Evolutionary conservation across 2,797 vertebrate genomes (phyloP), one percentile per base, ranked within the genome.

Genomic region (Oreortyx pictus): DNA sequence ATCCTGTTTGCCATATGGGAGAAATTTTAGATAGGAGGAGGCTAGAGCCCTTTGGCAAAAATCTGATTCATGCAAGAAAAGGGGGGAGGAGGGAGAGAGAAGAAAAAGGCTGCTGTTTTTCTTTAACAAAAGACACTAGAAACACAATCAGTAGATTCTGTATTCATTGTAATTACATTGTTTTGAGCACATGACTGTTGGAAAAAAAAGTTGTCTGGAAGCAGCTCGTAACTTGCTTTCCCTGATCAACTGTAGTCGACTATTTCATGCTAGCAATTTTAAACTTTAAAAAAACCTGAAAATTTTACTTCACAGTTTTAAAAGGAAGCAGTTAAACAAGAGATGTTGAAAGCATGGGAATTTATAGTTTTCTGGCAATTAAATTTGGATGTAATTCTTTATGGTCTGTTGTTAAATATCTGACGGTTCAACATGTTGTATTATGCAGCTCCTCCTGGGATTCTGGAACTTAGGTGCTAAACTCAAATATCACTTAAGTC

Each of bases 81-180:
- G 7, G 10, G 6, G 54, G 66, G 72, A 92, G 70, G 50, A 81
- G 37, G 46, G 6, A 23, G 14, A 16, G 37, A 57, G 11, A 14
- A 86, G 68, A 96, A 82, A 95, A 93, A 94, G 77, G 80, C 86
- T 93, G 70, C 83, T 88, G 88, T 93, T 96, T 57, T 79, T 82
- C 49, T 75, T 88, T 75, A 83, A 88, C 76, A 95, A 95, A 95
- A 93, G 89, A 65, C 65, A 66, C 37, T 37, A 37, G 9, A 37
- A 37, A 10, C 73, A 75, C 68, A 92, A 95, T 90, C 92, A 89
- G 70, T 83, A 67, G 88, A 74, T 94, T 94, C 81, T 93, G 47
- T 86, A 93, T 95, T 91, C 78, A 90, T 81, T 92, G 81, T 87
- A 94, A 94, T 94, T 79, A 52, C 68, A 84, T 79, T 14, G 57